Percentiles rank a stretch among this genome's conserved stretches.
phyloP scores from a whole-genome alignment of 2,888 invertebrate species.

The Brenthis hecate region DNA sequence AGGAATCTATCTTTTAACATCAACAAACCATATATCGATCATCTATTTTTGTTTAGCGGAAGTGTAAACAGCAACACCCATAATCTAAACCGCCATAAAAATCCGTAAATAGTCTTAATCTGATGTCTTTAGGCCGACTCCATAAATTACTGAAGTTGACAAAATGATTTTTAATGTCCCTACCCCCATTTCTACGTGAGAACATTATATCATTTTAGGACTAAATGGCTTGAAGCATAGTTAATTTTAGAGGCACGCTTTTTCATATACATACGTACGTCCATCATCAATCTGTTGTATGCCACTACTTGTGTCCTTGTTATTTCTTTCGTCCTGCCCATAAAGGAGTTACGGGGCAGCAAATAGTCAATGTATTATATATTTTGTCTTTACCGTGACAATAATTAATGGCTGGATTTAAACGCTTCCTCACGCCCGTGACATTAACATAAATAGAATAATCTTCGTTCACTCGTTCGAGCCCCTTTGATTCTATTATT shows the following conservation, averaged over 20 bases:
- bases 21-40: conserved; percentile 36
- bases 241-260: conserved; percentile 59
- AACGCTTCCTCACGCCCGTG: conserved; percentile 83
- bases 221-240: conserved; percentile 60
- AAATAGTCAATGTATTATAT: conserved; percentile 80
- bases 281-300: conserved; percentile 74
- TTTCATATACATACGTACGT: conserved; percentile 54
- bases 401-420: conserved; percentile 83
- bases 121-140: conserved; percentile 59
- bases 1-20: conserved; percentile 5
- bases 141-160: conserved; percentile 75
- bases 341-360: conserved; percentile 68
- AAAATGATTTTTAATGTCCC: conserved; percentile 77
- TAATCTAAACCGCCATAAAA: conserved; percentile 63
- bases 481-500: conserved; percentile 81
- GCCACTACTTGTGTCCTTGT: conserved; percentile 70
- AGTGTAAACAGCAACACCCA: conserved; percentile 58
- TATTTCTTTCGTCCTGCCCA: conserved; percentile 74
- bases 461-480: conserved; percentile 70
- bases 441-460: conserved; percentile 82
- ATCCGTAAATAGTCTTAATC: conserved; percentile 57
- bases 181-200: conserved; percentile 56
- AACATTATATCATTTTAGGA: conserved; percentile 68
- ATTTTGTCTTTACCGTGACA: conserved; percentile 80
- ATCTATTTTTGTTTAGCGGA: conserved; percentile 54